These are phyloP conservation scores for Aptenodytes patagonicus DNA, from an alignment of 2,113 vertebrate species.

Conservation along the genomic window DNA sequence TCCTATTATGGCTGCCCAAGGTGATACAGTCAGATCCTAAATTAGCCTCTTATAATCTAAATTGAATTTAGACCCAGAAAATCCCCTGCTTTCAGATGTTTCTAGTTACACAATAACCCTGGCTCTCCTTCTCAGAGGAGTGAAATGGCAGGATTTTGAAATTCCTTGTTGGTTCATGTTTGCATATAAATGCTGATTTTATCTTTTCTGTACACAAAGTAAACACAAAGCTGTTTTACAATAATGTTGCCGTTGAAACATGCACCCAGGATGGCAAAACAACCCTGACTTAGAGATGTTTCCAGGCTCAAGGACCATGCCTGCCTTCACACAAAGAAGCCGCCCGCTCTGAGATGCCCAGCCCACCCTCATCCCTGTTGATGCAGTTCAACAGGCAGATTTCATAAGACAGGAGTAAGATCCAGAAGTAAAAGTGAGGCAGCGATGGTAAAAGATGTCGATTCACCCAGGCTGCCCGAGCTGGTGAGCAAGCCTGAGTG, in stretches of 20 bases:
- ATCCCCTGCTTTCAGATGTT: conserved; percentile 55
- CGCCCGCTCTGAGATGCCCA: background rate
- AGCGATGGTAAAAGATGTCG: background rate
- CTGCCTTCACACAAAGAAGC: conserved; percentile 6
- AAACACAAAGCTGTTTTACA: conserved; percentile 61
- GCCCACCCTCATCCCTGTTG: background rate
- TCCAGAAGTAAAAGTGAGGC: background rate
- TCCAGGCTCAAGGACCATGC: conserved; percentile 26
- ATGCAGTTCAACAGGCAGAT: background rate
- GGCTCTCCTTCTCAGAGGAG: conserved; percentile 51
- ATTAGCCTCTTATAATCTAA: conserved; percentile 58
- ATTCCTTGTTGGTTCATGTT: conserved; percentile 69
- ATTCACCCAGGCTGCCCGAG: background rate
- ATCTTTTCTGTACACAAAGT: conserved; percentile 70
- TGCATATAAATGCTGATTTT: conserved; percentile 72
- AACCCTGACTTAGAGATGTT: conserved; percentile 25
- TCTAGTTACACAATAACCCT: conserved; percentile 69
- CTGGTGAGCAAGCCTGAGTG: accelerated
- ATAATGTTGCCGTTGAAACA: conserved; percentile 64
- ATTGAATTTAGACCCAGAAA: conserved; percentile 64
- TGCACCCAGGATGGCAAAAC: conserved; percentile 52
- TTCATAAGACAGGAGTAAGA: background rate
- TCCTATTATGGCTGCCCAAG: conserved; percentile 31
- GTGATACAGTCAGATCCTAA: conserved; percentile 50
- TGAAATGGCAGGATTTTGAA: conserved; percentile 66